A percentile compares a stretch with the other conserved stretches of the same genome.
phyloP scores from a whole-genome alignment of 2,888 invertebrate species.

The Meandrusa payeni region DNA sequence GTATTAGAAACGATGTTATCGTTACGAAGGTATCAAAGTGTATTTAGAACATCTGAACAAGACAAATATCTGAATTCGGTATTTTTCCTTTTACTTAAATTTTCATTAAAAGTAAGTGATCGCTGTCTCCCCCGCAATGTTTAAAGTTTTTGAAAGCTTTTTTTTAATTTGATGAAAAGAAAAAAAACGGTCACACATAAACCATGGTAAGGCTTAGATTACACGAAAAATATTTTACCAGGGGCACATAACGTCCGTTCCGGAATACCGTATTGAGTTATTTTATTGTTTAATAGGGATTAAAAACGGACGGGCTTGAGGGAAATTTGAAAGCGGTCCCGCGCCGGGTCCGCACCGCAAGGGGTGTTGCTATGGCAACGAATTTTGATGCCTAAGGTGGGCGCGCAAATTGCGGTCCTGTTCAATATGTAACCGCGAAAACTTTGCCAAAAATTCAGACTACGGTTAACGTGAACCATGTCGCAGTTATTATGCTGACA shows the following conservation, averaged over 20 bases:
- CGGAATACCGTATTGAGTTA: slow-evolving; percentile 46
- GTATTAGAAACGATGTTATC: no score
- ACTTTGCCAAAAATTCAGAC: slow-evolving; percentile 28
- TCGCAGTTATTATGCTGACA: slow-evolving; percentile 11
- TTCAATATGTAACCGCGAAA: slow-evolving; percentile 43
- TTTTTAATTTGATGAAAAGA: no score
- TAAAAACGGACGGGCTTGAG: slow-evolving; percentile 55
- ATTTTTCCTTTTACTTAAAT: no score
- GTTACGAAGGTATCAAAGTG: no score
- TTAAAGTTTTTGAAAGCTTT: no score
- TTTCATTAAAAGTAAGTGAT: no score
- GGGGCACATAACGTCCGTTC: slow-evolving; percentile 35
- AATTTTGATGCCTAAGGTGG: slow-evolving; percentile 64
- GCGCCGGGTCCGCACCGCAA: slow-evolving; percentile 54
- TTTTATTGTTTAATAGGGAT: slow-evolving; percentile 71
- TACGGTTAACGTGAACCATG: slow-evolving; percentile 9
- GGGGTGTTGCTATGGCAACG: slow-evolving; percentile 73
- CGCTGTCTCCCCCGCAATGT: no score
- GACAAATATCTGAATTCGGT: no score
- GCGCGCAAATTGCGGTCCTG: slow-evolving; percentile 54
- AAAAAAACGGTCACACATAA: background rate
- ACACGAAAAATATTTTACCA: slow-evolving; percentile 48
- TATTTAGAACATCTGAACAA: no score
- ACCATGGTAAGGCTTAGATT: slow-evolving; percentile 26
- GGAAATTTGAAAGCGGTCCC: slow-evolving; percentile 65